These are phyloP conservation scores for Pyrrhosoma nymphula DNA, from an alignment of 2,888 invertebrate species.

Conservation along the genomic window DNA sequence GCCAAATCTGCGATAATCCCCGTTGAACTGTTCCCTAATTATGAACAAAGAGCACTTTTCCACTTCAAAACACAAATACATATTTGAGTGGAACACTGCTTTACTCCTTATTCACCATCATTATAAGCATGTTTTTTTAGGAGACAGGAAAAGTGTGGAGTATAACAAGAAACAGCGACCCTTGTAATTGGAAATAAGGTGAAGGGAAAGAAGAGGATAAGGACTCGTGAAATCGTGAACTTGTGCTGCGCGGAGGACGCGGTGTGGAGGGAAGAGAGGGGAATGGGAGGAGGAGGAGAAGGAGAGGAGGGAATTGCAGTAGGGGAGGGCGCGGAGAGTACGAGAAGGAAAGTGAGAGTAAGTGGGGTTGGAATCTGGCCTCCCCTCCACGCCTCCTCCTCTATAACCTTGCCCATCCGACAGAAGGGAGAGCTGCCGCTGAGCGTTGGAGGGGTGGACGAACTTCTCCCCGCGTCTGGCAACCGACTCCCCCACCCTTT, in stretches of 20 bases:
- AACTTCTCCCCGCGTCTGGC: slow-evolving; percentile 1
- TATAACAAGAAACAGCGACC: not conserved
- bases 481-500: not conserved
- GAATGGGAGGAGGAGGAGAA: not conserved
- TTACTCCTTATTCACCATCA: no score
- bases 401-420: slow-evolving; percentile 28
- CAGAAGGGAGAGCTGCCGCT: not conserved
- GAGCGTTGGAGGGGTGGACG: not conserved
- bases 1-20: no score
- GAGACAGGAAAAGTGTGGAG: no score
- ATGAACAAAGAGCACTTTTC: no score
- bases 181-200: not conserved
- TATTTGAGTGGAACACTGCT: no score
- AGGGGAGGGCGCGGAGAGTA: not conserved
- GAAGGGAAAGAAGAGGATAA: not conserved
- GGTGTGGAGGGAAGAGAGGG: not conserved
- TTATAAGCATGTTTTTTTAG: no score
- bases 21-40: no score
- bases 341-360: slow-evolving; percentile 52
- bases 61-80: no score
- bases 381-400: not conserved
- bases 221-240: not conserved
- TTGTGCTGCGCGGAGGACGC: not conserved
- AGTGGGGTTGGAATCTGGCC: not conserved
- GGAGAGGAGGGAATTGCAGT: not conserved